Evolutionary conservation across 2,113 vertebrate genomes (phyloP).

Genomic region (Heteronetta atricapilla): DNA sequence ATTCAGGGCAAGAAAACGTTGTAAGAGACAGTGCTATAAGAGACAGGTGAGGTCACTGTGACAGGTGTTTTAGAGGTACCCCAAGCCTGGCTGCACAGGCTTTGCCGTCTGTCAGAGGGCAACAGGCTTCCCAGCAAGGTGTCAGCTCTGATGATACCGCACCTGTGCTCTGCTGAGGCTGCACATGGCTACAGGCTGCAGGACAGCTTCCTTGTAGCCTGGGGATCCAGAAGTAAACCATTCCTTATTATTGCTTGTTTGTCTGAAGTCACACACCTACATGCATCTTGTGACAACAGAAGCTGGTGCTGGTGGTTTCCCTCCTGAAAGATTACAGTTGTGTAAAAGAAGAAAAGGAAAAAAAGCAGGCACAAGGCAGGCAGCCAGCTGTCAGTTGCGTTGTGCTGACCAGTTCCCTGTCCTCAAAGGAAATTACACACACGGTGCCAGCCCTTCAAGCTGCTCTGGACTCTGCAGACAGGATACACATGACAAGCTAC

Average conservation of each 20-base stretch:
- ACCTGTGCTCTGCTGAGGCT: background rate
- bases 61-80: background rate
- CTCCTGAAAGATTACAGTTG: background rate
- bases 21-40: background rate
- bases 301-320: constrained; percentile 41
- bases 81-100: background rate
- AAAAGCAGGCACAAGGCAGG: background rate
- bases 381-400: background rate
- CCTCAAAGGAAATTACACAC: background rate
- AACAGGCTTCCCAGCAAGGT: background rate
- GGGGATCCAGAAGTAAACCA: background rate
- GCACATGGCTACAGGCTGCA: background rate
- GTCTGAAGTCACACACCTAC: constrained; percentile 35
- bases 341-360: background rate
- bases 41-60: background rate
- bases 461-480: background rate
- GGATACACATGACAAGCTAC: background rate
- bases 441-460: background rate
- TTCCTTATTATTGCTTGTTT: constrained; percentile 52
- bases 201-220: background rate
- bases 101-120: background rate
- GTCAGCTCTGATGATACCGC: background rate
- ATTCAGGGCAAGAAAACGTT: background rate
- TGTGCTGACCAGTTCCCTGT: background rate
- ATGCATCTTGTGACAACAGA: constrained; percentile 26